Base-by-base conservation (phyloP, 2,888 invertebrate genomes). In the Agriotes lineatus region DNA sequence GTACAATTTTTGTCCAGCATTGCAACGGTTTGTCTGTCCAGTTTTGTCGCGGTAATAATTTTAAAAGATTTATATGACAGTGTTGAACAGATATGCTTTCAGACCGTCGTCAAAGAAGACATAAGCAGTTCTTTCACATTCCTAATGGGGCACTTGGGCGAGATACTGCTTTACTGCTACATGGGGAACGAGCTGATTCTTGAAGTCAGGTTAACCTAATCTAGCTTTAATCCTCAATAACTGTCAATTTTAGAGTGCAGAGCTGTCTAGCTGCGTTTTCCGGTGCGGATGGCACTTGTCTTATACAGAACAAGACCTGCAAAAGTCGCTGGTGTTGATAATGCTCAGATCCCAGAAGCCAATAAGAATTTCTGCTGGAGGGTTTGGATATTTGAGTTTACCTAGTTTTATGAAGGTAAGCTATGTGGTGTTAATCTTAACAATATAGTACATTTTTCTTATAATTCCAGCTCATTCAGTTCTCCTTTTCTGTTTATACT, bases 401-500 rank as follows among this genome's bases (percentile, higher is more conserved):
- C 4, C 39, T 10, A 39, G 39, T 14, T 39, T 39, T 39, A n/a
- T 39, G 3, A 39, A 39, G 4, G 39, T 39, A 39, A 39, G 39
- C n/a, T 25, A 5, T 25, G 7, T n/a, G n/a, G n/a, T n/a, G n/a
- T n/a, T n/a, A n/a, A n/a, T n/a, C n/a, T n/a, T 10, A 7, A 39
- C n/a, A 39, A 39, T 33, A 39, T 39, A 3, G n/a, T 14, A 39
- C 14, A 6, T 7, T 3, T 39, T 14, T 19, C 19, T 3, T 4
- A 14, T 10, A 14, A 18, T 45, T 59, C 45, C 16, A 59, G 59
- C 25, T 59, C 7, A 9, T 59, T 33, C 19, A 45, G 19, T 59
- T 59, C 45, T 59, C 59, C 0, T 59, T 45, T 25, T 59, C 59
- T 2, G 45, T 45, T 0, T 59, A 30, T 10, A 45, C 59, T 2